A percentile compares a stretch with the other conserved stretches of the same genome.
phyloP scores from a whole-genome alignment of 2,113 vertebrate genomes.

The Tamias sibiricus region DNA sequence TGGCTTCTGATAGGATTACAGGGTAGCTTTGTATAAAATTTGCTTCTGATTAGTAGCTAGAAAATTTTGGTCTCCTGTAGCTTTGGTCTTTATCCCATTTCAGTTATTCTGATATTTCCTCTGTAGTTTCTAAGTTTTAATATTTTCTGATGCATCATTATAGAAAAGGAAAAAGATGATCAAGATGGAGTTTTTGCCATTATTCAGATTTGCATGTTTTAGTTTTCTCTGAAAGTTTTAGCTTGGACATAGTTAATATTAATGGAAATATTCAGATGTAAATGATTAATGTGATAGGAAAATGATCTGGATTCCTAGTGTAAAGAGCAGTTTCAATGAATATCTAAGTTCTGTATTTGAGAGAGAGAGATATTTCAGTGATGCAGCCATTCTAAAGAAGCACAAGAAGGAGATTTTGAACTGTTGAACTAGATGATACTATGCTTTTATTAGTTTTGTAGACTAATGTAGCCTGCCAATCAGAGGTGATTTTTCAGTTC shows the following conservation, averaged over 20 bases:
- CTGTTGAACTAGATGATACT: neutral
- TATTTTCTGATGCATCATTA: neutral
- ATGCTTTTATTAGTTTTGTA: neutral
- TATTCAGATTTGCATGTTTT: conserved; percentile 1
- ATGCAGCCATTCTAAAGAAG: neutral
- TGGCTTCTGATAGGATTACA: conserved; percentile 8
- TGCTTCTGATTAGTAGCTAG: conserved; percentile 10
- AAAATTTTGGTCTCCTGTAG: neutral
- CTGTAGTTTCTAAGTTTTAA: neutral
- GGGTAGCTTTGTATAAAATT: conserved; percentile 22
- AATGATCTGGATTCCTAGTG: neutral
- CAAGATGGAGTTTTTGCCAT: neutral
- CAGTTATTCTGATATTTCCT: neutral
- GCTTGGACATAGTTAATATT: neutral
- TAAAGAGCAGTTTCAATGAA: neutral
- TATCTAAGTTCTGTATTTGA: neutral
- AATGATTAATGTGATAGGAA: neutral
- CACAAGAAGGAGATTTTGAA: neutral
- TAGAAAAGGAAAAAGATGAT: neutral
- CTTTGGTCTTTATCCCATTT: conserved; percentile 29
- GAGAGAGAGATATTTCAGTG: neutral
- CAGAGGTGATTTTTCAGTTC: neutral
- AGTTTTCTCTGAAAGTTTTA: conserved; percentile 19
- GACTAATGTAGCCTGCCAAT: neutral
- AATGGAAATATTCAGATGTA: neutral